Evolutionary conservation across 2,113 vertebrate genomes (phyloP), one percentile per base, ranked within the genome.

Genomic region (Festucalex cinctus): DNA sequence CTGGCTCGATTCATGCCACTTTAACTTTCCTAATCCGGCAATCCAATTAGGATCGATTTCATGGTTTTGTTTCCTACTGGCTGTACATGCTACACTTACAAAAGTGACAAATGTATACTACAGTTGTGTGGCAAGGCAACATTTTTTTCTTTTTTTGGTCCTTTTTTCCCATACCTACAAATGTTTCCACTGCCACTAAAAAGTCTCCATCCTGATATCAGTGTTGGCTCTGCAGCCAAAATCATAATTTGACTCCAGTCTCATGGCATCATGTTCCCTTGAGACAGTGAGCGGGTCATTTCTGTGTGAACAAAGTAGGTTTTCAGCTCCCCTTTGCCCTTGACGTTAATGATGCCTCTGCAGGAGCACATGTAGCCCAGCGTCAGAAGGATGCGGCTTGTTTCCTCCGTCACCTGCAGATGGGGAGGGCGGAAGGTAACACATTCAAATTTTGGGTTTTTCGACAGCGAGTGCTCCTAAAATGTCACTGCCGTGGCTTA

Each of bases 261-360:
- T 91, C 76, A 90, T 6, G 86, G 82, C 88, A 91, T 87, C 61
- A 92, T 81, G 63, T 89, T 92, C 67, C 91, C 95, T 79, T 98
- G 97, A 80, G 96, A 98, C 62, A 96, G 92, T 41, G 95, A 95
- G 66, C 95, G 91, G 69, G 93, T 95, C 94, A 98, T 97, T 90
- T 99, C 97, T 0, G 96, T 97, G 90, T 95, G 95, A 35, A 98
- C 94, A 79, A 97, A 99, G 88, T 94, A 99, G 2, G 96, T 99
- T 88, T 94, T 96, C 74, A 99, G 80, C 68, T 99, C 95, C 72
- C 96, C 97, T 90, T 99, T 99, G 60, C 97, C 97, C 89, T 99
- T 99, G 70, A 99, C 97, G 2, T 98, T 98, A 87, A 99, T 99
- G 79, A 98, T 94, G 63, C 97, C 96, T 80, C 97, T 88, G 69